Base-by-base conservation (phyloP, 2,113 vertebrate genomes). In the Camelus bactrianus region DNA sequence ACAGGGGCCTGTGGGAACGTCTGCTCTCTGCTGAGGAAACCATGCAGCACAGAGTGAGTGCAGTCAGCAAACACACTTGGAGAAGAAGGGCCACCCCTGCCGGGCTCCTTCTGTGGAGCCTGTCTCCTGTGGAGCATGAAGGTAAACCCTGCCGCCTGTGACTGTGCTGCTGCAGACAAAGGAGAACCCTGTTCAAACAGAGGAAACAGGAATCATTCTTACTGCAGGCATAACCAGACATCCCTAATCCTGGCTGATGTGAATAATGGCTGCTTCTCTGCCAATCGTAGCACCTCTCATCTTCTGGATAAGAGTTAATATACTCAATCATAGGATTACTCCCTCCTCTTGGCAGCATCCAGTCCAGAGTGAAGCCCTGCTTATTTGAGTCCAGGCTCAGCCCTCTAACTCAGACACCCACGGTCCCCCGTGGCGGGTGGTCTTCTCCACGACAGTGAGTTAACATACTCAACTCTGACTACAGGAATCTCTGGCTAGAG, bases 181-280 rank as follows among this genome's bases (percentile, higher is more conserved):
- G 20, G 46, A 24, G 19, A 38, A 42, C 73, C 38, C 38, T 38
- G 17, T 42, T 11, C 17, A 42, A 26, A 35, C 24, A 80, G 22
- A 67, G 82, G 32, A 67, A 52, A 52, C 62, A 35, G n/a, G 30
- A 8, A 16, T 14, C 50, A 48, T 64, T 24, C 24, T 20, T 50
- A 54, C 48, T 5, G 5, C 19, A 13, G 9, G 26, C 5, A 16
- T 14, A 30, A 35, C 6, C 62, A 0, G 2, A 7, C 0, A 1
- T 1, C n/a, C n/a, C 13, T 42, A 2, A 0, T 30, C 8, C 8
- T 7, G 48, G 62, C 60, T 30, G 35, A 11, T 8, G 14, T 5
- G 62, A 4, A 2, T 62, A 42, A 42, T 42, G 38, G 14, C 86
- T 6, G 15, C 70, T 50, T 48, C 32, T 28, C n/a, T 24, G 32